Percentiles rank a stretch among this genome's conserved stretches.
These are phyloP conservation scores for Daphoenositta chrysoptera DNA, from an alignment of 2,113 vertebrate genomes.

Conservation along the genomic window DNA sequence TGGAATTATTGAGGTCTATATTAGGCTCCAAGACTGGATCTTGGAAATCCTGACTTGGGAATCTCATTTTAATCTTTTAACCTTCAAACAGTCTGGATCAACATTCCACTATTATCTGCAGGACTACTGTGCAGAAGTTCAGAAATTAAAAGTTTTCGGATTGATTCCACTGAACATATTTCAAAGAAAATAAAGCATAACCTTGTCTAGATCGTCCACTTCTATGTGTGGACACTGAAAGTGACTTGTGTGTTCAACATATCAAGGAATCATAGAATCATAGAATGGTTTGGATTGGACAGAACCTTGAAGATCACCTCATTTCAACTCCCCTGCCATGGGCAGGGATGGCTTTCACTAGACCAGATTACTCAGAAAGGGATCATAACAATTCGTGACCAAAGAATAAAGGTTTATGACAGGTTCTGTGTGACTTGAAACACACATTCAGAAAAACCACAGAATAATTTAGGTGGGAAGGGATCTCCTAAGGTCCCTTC, in stretches of 20 bases:
- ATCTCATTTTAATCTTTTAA: neutral
- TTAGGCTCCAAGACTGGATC: neutral
- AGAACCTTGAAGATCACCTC: neutral
- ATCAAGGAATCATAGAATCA: neutral
- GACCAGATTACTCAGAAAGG: neutral
- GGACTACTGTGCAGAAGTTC: neutral
- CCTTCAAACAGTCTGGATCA: neutral
- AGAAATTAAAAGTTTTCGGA: neutral
- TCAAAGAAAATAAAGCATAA: neutral
- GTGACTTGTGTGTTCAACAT: fast-evolving
- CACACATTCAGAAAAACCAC: neutral
- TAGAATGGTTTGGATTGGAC: neutral
- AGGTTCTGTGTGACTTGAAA: neutral
- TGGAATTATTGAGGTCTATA: neutral
- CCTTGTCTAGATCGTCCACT: neutral
- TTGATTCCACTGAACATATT: neutral
- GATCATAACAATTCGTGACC: neutral
- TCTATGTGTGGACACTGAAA: neutral
- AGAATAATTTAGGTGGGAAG: neutral
- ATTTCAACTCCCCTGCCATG: neutral
- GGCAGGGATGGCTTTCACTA: neutral
- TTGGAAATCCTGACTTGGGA: neutral
- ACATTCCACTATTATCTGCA: neutral
- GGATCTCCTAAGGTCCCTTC: neutral
- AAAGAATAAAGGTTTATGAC: neutral